A percentile compares a stretch with the other conserved stretches of the same genome.
Evolutionary conservation across 2,113 vertebrate species (phyloP).

Genomic region (Redunca redunca): DNA sequence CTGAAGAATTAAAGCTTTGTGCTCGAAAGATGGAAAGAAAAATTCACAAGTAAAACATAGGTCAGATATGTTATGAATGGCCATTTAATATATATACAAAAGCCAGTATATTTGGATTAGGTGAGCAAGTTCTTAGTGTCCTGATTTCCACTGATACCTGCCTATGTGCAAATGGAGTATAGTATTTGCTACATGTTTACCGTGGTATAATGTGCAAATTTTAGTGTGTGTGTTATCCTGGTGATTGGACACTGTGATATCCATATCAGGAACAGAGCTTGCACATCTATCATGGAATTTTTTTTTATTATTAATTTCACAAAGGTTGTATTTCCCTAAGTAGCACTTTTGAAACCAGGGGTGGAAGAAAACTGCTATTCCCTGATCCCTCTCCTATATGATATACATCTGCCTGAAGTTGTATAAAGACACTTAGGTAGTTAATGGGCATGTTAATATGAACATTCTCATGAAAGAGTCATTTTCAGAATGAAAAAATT

Average conservation of each 20-base stretch:
- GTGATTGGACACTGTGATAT: neutral
- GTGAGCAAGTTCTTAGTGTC: neutral
- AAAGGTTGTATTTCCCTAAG: slow-evolving; percentile 67
- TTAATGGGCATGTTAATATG: slow-evolving; percentile 72
- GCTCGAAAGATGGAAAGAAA: slow-evolving; percentile 62
- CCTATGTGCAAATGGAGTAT: slow-evolving; percentile 43
- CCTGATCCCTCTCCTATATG: slow-evolving; percentile 61
- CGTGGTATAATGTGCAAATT: slow-evolving; percentile 53
- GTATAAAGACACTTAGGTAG: slow-evolving; percentile 73
- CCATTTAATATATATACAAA: slow-evolving; percentile 1
- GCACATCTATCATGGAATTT: slow-evolving; percentile 54
- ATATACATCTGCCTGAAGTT: slow-evolving; percentile 77
- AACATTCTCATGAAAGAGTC: slow-evolving; percentile 70
- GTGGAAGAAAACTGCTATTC: slow-evolving; percentile 69
- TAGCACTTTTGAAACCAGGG: slow-evolving; percentile 80
- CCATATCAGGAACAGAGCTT: slow-evolving; percentile 68
- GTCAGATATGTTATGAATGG: slow-evolving; percentile 4
- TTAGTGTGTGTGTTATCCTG: slow-evolving; percentile 46
- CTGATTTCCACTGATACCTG: slow-evolving; percentile 35
- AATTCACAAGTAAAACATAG: slow-evolving; percentile 33
- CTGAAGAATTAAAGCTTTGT: slow-evolving; percentile 66
- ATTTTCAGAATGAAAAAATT: slow-evolving; percentile 77
- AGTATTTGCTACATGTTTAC: slow-evolving; percentile 45
- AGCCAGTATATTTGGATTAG: slow-evolving; percentile 37
- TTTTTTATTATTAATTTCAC: slow-evolving; percentile 61